A percentile compares a stretch with the other conserved stretches of the same genome.
These are phyloP conservation scores for Hassar affinis DNA, from an alignment of 2,113 vertebrate genomes.

Conservation along the genomic window DNA sequence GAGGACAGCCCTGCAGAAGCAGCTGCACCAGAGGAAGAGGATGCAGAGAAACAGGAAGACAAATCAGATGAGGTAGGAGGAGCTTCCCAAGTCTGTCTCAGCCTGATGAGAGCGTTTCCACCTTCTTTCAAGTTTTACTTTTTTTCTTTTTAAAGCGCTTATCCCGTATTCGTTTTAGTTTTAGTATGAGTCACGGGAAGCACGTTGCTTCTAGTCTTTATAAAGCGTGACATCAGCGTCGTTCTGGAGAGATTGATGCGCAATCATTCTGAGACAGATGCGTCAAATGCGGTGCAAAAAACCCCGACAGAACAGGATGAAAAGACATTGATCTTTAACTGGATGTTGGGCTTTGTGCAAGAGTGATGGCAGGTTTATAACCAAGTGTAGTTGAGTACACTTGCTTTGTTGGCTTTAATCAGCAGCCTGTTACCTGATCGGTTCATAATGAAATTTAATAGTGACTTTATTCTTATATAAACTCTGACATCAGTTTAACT, in stretches of 20 bases:
- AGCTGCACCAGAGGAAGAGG: slow-evolving; percentile 58
- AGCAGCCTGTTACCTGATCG: too few relatives aligned
- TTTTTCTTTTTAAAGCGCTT: not conserved
- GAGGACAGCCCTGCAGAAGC: slow-evolving; percentile 17
- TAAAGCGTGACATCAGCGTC: not conserved
- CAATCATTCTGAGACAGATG: not conserved
- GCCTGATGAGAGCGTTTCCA: too few relatives aligned
- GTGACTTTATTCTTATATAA: too few relatives aligned
- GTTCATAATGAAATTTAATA: too few relatives aligned
- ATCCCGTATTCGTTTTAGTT: not conserved
- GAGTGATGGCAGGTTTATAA: too few relatives aligned
- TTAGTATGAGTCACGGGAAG: not conserved
- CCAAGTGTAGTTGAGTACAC: too few relatives aligned
- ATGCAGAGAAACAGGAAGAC: slow-evolving; percentile 44
- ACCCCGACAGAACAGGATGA: too few relatives aligned
- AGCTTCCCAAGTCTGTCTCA: not conserved
- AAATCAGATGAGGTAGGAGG: slow-evolving; percentile 59
- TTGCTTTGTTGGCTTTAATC: too few relatives aligned
- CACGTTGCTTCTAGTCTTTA: not conserved
- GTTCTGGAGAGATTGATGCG: not conserved
- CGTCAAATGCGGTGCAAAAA: too few relatives aligned
- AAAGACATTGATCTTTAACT: too few relatives aligned
- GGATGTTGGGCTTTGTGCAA: too few relatives aligned
- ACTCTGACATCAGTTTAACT: too few relatives aligned
- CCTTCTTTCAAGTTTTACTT: not conserved